Conservation (phyloP, 2,888 invertebrate genomes). For the Pollenia angustigena region DNA sequence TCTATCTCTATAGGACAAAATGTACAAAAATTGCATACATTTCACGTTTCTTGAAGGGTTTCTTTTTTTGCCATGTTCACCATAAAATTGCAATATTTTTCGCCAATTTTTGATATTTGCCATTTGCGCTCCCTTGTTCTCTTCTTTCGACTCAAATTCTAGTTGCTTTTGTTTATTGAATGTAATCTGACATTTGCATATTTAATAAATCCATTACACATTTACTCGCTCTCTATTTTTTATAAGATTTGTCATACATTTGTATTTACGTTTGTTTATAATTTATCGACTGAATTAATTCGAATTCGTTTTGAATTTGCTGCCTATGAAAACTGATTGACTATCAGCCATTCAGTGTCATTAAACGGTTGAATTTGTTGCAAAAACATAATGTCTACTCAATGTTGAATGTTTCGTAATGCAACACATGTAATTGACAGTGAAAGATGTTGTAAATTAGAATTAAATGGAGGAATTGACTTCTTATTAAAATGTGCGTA, state of each 20-base stretch:
- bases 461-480: slow-evolving; percentile 58
- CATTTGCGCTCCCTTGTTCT: not conserved
- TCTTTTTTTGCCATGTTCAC: slow-evolving; percentile 47
- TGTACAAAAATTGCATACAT: slow-evolving; percentile 24
- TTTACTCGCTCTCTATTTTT: not conserved
- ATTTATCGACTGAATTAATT: slow-evolving; percentile 58
- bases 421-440: slow-evolving; percentile 65
- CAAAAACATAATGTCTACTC: slow-evolving; percentile 21
- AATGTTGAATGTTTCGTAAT: slow-evolving; percentile 2
- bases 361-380: slow-evolving; percentile 62
- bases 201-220: slow-evolving; percentile 18
- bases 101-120: slow-evolving; percentile 60
- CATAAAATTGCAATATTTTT: slow-evolving; percentile 70
- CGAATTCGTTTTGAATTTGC: slow-evolving; percentile 33
- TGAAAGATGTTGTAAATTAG: slow-evolving; percentile 67
- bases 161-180: slow-evolving; percentile 63
- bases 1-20: not conserved
- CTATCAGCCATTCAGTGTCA: slow-evolving; percentile 56
- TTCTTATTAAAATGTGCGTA: slow-evolving; percentile 25
- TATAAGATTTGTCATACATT: slow-evolving; percentile 21
- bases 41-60: slow-evolving; percentile 1
- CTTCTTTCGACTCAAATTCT: slow-evolving; percentile 6
- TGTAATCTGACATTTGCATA: slow-evolving; percentile 59
- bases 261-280: slow-evolving; percentile 40
- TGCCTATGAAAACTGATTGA: slow-evolving; percentile 57